These are phyloP conservation scores for Gavia stellata DNA, from an alignment of 2,113 vertebrate genomes.

Conservation along the genomic window DNA sequence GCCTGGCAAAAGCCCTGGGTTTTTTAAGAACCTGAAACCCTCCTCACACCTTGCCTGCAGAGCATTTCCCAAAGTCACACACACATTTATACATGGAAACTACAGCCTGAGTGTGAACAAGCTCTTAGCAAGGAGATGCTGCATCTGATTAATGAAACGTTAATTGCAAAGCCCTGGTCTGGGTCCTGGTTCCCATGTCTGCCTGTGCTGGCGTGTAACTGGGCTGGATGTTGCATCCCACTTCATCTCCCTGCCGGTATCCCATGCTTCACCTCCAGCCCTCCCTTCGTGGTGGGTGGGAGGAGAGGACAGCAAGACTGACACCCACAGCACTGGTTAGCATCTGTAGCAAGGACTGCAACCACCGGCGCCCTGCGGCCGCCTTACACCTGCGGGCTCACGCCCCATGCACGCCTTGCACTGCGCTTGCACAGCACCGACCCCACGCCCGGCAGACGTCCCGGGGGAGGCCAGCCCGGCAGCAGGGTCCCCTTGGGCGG, in stretches of 20 bases:
- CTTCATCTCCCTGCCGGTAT: not conserved
- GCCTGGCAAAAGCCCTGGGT: not conserved
- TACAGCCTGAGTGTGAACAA: not conserved
- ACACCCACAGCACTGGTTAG: too few species aligned
- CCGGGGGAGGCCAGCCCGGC: rapidly evolving
- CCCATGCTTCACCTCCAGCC: not conserved
- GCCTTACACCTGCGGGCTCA: not conserved
- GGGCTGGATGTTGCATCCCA: not conserved
- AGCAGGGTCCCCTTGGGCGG: rapidly evolving
- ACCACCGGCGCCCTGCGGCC: not conserved
- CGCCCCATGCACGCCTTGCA: rapidly evolving
- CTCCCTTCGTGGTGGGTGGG: not conserved
- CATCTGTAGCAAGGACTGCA: rapidly evolving
- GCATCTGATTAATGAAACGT: not conserved
- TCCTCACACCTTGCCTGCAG: not conserved
- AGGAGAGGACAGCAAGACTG: not conserved
- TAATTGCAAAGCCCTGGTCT: not conserved
- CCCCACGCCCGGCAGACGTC: not conserved
- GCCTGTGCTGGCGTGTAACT: not conserved
- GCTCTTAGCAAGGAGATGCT: not conserved
- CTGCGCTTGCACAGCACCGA: not conserved
- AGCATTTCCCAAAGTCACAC: not conserved
- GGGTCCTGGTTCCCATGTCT: not conserved
- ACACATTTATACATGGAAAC: not conserved
- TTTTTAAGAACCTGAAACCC: not conserved